Evolutionary conservation across 2,888 invertebrate species (phyloP).

Genomic region (Marronus borbonicus): DNA sequence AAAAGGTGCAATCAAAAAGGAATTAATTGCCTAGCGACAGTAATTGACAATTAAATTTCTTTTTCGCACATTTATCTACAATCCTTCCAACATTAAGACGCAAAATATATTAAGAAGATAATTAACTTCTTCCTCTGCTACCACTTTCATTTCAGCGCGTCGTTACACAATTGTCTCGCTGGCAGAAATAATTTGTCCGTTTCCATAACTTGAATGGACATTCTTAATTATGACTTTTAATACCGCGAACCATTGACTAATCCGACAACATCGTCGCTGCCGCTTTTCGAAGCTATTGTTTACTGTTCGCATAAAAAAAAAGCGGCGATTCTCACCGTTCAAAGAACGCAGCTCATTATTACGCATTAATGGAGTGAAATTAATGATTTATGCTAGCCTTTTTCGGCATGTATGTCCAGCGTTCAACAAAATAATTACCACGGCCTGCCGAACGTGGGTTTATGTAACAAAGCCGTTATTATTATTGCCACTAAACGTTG

Average conservation of each 20-base stretch:
- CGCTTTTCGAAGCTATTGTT: conserved; percentile 25
- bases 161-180: conserved; percentile 23
- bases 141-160: conserved; percentile 32
- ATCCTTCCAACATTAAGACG: neutral
- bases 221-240: conserved; percentile 32
- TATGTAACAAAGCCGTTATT: conserved; percentile 26
- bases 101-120: conserved; percentile 7
- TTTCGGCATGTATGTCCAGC: neutral
- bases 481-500: conserved; percentile 24
- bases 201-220: conserved; percentile 27
- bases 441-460: neutral
- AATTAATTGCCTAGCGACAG: too few relatives aligned
- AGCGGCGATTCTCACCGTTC: neutral
- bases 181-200: conserved; percentile 25
- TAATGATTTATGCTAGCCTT: conserved; percentile 23
- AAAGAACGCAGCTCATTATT: conserved; percentile 13
- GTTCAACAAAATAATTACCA: neutral
- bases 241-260: conserved; percentile 17
- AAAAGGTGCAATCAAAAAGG: too few relatives aligned
- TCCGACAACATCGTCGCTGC: neutral
- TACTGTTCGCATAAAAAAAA: neutral
- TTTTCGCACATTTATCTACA: neutral
- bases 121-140: neutral
- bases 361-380: conserved; percentile 33
- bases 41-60: too few relatives aligned